Conservation (phyloP, 2,888 invertebrate genomes). For the Carterocephalus palaemon region DNA sequence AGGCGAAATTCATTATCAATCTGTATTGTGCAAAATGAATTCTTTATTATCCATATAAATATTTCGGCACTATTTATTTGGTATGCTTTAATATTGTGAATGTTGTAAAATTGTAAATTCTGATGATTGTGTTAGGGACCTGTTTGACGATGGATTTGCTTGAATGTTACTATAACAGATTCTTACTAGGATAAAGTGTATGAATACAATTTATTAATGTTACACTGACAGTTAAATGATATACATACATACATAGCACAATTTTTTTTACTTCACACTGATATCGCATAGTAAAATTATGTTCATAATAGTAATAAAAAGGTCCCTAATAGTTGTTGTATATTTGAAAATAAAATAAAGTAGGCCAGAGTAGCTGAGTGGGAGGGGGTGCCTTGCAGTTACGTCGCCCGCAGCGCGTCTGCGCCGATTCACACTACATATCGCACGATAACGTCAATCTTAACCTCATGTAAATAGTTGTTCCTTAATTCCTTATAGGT, state of each 20-base stretch:
- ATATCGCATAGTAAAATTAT: constrained; percentile 5
- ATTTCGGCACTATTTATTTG: constrained; percentile 12
- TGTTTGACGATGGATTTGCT: constrained; percentile 22
- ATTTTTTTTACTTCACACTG: constrained; percentile 5
- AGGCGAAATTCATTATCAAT: background rate
- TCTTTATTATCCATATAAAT: constrained; percentile 7
- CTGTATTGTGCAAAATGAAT: background rate
- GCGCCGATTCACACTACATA: constrained; percentile 53
- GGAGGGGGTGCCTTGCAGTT: constrained; percentile 45
- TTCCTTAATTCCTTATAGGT: background rate
- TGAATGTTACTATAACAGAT: constrained; percentile 17
- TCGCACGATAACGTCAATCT: constrained; percentile 46
- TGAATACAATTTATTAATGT: constrained; percentile 4
- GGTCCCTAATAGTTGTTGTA: constrained; percentile 31
- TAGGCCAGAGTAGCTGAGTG: constrained; percentile 42
- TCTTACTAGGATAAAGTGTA: constrained; percentile 3
- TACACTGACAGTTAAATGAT: no score
- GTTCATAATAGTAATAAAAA: constrained; percentile 11
- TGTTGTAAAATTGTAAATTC: constrained; percentile 22
- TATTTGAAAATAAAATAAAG: constrained; percentile 39
- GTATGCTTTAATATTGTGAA: constrained; percentile 6
- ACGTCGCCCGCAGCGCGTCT: constrained; percentile 42
- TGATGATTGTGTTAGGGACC: constrained; percentile 22
- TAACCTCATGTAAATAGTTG: constrained; percentile 48
- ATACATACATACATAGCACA: constrained; percentile 16